Evolutionary conservation across 2,113 vertebrate genomes (phyloP), one percentile per base, ranked within the genome.

Genomic region (Sylvicapra grimmia): DNA sequence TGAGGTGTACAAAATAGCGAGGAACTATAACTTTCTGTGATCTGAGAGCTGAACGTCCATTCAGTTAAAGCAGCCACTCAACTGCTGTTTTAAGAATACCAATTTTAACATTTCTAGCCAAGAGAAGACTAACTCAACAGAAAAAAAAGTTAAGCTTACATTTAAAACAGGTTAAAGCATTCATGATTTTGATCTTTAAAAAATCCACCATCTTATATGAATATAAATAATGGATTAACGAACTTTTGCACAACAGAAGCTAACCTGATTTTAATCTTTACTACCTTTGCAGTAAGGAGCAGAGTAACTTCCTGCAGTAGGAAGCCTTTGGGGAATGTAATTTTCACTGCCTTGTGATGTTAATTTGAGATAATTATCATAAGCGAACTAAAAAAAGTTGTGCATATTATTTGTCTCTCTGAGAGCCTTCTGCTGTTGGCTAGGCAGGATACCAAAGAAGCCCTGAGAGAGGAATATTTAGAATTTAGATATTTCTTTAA

Each of bases 351-450:
- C 58, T 98, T 98, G 95, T 97, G 93, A 98, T 98, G 98, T 96
- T 98, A 98, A 98, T 98, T 96, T 98, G 96, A 97, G 97, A 97
- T 90, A 97, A 98, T 99, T 98, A 98, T 90, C 96, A 72, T 93
- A 59, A 89, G 47, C n/a, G 98, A 54, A 33, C 86, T 96, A 83
- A 82, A 68, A 96, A 79, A 97, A 92, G 65, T 98, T 97, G 94
- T 89, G 68, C 3, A 0, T 61, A 0, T 58, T 72, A 89, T 98
- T 97, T 98, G 86, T 96, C 93, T 59, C 97, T 68, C 4, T 21
- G 49, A 90, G 56, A 96, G 84, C 65, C 93, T 79, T 31, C 61
- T 72, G 36, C 6, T 23, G 84, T 97, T 77, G 96, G 77, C 75
- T 83, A 93, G 77, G 93, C 65, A 40, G 83, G 61, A 56, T 92